Conservation (phyloP, 2,797 vertebrate species). For the Uromys caudimaculatus region DNA sequence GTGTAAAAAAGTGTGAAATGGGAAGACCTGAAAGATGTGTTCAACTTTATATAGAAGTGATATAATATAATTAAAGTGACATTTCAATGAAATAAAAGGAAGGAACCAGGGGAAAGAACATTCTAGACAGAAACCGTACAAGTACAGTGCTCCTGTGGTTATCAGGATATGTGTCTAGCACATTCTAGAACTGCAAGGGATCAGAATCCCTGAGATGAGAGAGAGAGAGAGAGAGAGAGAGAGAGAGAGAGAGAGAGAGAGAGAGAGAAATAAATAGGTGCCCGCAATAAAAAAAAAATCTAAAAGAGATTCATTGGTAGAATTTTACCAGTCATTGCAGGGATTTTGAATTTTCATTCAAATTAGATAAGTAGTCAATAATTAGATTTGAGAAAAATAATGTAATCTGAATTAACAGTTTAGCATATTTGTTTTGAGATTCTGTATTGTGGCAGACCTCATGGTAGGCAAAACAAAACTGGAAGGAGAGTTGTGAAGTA, state of each 20-base stretch:
- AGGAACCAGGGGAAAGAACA: background rate
- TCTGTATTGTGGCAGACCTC: background rate
- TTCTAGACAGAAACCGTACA: background rate
- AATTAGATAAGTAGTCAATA: constrained; percentile 4
- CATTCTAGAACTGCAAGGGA: background rate
- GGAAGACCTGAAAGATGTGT: background rate
- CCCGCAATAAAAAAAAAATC: background rate
- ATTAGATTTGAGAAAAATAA: constrained; percentile 4
- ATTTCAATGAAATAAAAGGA: constrained; percentile 1
- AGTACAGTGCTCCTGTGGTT: background rate
- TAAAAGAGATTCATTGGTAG: background rate
- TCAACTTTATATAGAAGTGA: background rate
- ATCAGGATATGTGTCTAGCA: background rate
- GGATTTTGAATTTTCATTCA: constrained; percentile 15
- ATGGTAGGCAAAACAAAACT: background rate
- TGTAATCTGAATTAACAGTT: background rate
- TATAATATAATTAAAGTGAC: background rate
- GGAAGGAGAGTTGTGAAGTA: background rate
- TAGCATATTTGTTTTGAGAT: background rate
- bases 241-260: background rate
- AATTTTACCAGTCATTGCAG: background rate
- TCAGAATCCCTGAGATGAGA: background rate
- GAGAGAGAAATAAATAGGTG: background rate
- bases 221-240: too few species aligned
- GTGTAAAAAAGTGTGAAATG: background rate